phyloP scores from a whole-genome alignment of 1,140 invertebrate species.

The Lineus longissimus region DNA sequence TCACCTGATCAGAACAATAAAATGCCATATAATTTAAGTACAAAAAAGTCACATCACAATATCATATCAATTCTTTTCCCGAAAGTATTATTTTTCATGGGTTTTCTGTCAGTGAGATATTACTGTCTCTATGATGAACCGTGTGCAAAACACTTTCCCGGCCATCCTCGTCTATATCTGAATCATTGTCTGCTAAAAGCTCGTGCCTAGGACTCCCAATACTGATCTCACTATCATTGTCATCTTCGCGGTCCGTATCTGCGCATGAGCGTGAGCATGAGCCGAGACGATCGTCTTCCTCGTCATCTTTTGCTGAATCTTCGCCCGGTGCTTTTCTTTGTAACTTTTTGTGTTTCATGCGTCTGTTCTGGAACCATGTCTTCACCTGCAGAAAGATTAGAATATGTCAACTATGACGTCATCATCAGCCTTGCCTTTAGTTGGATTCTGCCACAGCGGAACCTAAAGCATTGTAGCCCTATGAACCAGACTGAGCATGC shows the following conservation, averaged over 20 bases:
- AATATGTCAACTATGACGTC: not conserved
- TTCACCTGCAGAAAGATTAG: conserved; percentile 66
- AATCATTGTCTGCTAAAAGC: not conserved
- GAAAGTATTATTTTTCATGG: too few species aligned
- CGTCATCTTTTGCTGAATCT: not conserved
- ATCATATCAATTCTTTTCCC: too few species aligned
- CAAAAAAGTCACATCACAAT: too few species aligned
- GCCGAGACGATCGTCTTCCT: conserved; percentile 12
- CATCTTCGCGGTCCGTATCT: conserved; percentile 21
- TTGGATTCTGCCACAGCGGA: too few species aligned
- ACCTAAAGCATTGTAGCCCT: too few species aligned
- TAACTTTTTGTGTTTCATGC: conserved; percentile 98
- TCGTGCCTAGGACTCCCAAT: conserved; percentile 5
- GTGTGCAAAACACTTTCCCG: too few species aligned
- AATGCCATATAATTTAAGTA: too few species aligned
- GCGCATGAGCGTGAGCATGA: conserved; percentile 18
- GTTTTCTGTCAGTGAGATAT: too few species aligned
- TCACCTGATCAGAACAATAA: too few species aligned
- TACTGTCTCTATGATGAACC: too few species aligned
- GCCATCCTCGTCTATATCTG: not conserved
- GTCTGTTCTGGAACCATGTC: conserved; percentile 95
- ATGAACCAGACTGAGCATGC: too few species aligned
- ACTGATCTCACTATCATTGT: conserved; percentile 10
- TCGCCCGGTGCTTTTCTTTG: conserved; percentile 69
- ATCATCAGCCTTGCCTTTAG: too few species aligned